These are phyloP conservation scores for Meloe dianella DNA, from an alignment of 2,888 invertebrate species.

Conservation along the genomic window DNA sequence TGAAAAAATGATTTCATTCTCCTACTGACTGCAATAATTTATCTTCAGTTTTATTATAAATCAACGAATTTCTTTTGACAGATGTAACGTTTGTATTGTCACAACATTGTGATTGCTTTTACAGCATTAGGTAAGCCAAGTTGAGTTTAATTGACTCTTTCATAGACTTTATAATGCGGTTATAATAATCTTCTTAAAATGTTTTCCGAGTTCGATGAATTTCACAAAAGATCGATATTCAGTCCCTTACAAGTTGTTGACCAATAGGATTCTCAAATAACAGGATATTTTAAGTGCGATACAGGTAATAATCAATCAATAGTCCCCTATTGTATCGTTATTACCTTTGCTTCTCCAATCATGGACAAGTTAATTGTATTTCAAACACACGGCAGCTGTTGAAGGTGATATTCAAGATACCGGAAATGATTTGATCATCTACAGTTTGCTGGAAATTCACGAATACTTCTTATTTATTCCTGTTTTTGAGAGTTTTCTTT, in stretches of 20 bases:
- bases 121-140: neutral
- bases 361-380: neutral
- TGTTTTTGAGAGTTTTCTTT: neutral
- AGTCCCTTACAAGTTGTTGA: too few species aligned
- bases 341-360: too few species aligned
- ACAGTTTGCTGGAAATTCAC: neutral
- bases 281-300: too few species aligned
- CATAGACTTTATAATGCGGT: neutral
- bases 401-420: neutral
- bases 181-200: too few species aligned
- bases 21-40: neutral
- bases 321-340: too few species aligned
- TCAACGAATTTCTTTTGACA: neutral
- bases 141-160: neutral
- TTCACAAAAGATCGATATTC: too few species aligned
- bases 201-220: neutral
- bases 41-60: neutral
- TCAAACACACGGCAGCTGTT: neutral
- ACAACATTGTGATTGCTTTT: neutral
- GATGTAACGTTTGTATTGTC: neutral
- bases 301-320: too few species aligned
- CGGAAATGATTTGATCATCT: neutral
- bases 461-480: neutral
- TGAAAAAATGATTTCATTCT: neutral
- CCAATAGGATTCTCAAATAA: too few species aligned